A percentile compares a stretch with the other conserved stretches of the same genome.
Evolutionary conservation across 2,797 vertebrate genomes (phyloP).

Genomic region (Fistularia tabacaria): DNA sequence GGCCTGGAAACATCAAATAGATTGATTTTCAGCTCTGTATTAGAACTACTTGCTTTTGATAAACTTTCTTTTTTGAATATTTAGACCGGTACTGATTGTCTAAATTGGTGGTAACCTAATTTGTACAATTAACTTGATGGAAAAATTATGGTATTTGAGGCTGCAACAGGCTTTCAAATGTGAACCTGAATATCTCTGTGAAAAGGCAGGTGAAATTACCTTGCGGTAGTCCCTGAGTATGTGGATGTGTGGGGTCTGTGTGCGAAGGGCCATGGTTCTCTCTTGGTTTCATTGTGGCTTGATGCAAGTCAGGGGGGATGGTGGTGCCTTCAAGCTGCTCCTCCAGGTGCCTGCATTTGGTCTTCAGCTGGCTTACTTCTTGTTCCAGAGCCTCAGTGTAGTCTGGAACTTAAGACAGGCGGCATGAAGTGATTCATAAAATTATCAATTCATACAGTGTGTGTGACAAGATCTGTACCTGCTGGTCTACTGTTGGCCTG

Average conservation of each 20-base stretch:
- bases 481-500: constrained; percentile 17
- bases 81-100: too few species aligned
- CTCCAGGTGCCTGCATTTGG: constrained; percentile 55
- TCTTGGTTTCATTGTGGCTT: not conserved
- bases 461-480: constrained; percentile 35
- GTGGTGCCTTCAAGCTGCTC: constrained; percentile 50
- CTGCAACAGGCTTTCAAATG: not conserved
- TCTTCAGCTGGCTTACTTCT: constrained; percentile 63
- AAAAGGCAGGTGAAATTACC: not conserved
- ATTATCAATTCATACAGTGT: not conserved
- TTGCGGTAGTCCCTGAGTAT: constrained; percentile 17
- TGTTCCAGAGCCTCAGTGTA: constrained; percentile 64
- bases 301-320: constrained; percentile 6
- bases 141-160: too few species aligned
- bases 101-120: too few species aligned
- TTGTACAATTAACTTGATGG: too few species aligned
- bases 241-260: constrained; percentile 55
- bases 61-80: too few species aligned
- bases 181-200: not conserved
- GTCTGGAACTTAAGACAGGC: constrained; percentile 31
- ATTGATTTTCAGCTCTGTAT: too few species aligned
- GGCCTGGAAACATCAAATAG: too few species aligned
- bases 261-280: constrained; percentile 12
- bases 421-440: not conserved
- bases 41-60: too few species aligned